phyloP scores from a whole-genome alignment of 2,797 vertebrate species.

The Smutsia gigantea region DNA sequence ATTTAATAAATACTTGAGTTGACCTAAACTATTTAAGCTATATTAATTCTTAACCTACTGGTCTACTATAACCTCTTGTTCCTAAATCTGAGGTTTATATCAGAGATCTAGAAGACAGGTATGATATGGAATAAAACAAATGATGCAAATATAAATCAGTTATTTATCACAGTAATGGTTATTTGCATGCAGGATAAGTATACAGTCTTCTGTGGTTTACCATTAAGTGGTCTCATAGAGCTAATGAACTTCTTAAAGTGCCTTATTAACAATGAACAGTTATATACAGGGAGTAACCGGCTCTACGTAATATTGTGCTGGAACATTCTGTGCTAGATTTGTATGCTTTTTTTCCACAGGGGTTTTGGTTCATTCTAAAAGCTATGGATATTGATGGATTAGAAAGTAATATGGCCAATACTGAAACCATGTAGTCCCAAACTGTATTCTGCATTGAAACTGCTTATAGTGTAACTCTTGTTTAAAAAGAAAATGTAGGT shows the following conservation, averaged over 20 bases:
- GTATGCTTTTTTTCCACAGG: not conserved
- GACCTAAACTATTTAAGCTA: constrained; percentile 13
- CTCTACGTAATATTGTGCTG: not conserved
- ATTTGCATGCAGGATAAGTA: not conserved
- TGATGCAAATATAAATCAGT: not conserved
- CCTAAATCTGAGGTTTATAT: not conserved
- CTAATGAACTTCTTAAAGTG: constrained; percentile 33
- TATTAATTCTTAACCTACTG: not conserved
- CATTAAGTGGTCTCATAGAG: not conserved
- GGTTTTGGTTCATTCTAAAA: not conserved
- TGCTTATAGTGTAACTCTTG: not conserved
- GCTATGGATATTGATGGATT: not conserved
- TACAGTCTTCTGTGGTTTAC: not conserved
- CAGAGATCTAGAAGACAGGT: not conserved
- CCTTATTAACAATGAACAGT: not conserved
- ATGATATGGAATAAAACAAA: not conserved
- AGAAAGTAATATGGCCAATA: not conserved
- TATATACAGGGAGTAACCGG: not conserved
- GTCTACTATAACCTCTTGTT: not conserved
- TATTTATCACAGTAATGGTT: not conserved
- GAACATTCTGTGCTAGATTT: not conserved
- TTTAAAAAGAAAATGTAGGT: constrained; percentile 22
- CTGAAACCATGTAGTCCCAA: constrained; percentile 13
- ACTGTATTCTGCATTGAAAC: not conserved
- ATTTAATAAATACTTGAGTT: constrained; percentile 37